Conservation (phyloP, 2,888 invertebrate species). For the Tetrapedia diversipes region DNA sequence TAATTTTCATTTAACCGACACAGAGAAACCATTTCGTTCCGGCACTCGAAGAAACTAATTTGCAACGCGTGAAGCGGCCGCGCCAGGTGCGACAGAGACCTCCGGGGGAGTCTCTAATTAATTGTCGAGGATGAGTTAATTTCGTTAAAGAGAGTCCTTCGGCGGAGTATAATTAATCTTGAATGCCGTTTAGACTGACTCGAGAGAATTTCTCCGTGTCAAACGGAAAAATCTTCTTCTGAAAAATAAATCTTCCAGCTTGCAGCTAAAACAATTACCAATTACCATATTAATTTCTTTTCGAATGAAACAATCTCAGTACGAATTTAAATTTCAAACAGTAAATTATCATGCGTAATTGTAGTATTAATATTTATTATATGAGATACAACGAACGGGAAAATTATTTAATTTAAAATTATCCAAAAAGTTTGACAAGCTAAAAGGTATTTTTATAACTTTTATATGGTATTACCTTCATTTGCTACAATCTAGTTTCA, state of each 20-base stretch:
- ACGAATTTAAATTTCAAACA: no score
- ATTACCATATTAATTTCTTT: background rate
- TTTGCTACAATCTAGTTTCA: no score
- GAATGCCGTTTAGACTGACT: constrained; percentile 31
- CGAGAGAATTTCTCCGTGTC: background rate
- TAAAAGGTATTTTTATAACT: no score
- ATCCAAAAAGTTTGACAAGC: no score
- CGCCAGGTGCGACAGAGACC: constrained; percentile 35
- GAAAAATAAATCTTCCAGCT: background rate
- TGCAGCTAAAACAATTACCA: background rate
- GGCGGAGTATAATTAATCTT: constrained; percentile 53
- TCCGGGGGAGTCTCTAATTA: constrained; percentile 53
- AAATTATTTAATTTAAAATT: no score
- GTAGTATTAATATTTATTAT: no score
- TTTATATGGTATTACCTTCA: no score
- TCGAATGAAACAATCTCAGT: no score
- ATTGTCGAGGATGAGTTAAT: constrained; percentile 65
- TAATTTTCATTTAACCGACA: constrained; percentile 25
- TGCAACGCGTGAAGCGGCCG: constrained; percentile 36
- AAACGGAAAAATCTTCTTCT: background rate
- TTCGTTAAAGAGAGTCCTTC: constrained; percentile 61
- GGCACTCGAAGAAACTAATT: constrained; percentile 39
- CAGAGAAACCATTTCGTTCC: constrained; percentile 38
- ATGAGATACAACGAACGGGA: no score
- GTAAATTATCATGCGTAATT: no score